phyloP scores from a whole-genome alignment of 2,797 vertebrate genomes.

The Hypotaenidia okinawae region DNA sequence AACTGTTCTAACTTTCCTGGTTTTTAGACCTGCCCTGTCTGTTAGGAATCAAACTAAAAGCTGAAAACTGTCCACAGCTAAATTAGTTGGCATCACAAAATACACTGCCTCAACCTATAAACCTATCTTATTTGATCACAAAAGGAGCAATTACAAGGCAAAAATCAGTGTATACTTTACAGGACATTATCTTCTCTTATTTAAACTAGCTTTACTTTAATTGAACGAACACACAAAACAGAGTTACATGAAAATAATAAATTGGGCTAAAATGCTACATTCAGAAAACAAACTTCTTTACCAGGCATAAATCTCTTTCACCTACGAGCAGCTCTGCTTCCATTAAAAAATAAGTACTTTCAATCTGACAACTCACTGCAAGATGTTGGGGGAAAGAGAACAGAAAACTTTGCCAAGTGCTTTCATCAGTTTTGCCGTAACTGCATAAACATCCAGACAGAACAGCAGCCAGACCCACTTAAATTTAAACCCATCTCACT shows the following conservation, averaged over 20 bases:
- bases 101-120: neutral
- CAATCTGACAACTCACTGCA: neutral
- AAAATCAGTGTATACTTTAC: neutral
- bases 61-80: neutral
- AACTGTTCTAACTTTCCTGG: neutral
- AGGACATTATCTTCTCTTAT: neutral
- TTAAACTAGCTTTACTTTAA: neutral
- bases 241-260: neutral
- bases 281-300: neutral
- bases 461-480: neutral
- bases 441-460: neutral
- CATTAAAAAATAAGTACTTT: neutral
- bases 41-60: neutral
- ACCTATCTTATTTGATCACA: neutral
- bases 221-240: neutral
- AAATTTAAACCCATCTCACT: neutral
- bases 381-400: neutral
- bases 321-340: neutral
- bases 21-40: neutral
- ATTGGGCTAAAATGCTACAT: neutral
- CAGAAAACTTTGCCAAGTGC: neutral
- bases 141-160: neutral
- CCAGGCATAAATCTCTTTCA: neutral
- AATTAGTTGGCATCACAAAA: neutral
- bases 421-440: neutral